phyloP scores from a whole-genome alignment of 2,797 vertebrate genomes.

The Petrocephalus schoutedeni region DNA sequence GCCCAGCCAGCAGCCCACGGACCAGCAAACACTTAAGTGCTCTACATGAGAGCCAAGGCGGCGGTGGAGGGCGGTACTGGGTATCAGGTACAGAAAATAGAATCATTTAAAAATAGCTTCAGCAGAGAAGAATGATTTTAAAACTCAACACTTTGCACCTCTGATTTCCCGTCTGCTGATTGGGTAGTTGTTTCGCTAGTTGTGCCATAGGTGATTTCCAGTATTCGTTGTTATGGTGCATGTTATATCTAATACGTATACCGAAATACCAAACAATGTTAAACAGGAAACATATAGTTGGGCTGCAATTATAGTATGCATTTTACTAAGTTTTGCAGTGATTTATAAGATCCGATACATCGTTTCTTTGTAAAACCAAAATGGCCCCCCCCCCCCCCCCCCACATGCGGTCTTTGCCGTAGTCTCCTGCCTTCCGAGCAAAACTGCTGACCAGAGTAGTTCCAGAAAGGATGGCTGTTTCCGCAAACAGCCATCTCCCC shows the following conservation, averaged over 20 bases:
- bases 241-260: background rate
- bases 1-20: background rate
- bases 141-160: background rate
- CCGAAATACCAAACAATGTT: background rate
- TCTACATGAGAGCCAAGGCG: background rate
- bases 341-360: background rate
- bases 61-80: background rate
- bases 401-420: background rate
- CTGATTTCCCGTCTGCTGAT: background rate
- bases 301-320: background rate
- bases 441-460: background rate
- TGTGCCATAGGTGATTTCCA: background rate
- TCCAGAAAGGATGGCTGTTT: background rate
- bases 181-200: background rate
- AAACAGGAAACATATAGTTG: background rate
- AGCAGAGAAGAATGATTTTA: background rate
- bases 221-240: background rate
- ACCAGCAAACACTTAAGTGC: background rate
- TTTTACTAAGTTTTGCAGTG: background rate
- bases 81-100: background rate
- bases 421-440: background rate
- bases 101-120: background rate
- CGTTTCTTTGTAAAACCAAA: background rate
- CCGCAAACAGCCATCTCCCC: background rate
- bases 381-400: background rate